Conservation (phyloP, 2,113 vertebrate species). For the Delphinus delphis region DNA sequence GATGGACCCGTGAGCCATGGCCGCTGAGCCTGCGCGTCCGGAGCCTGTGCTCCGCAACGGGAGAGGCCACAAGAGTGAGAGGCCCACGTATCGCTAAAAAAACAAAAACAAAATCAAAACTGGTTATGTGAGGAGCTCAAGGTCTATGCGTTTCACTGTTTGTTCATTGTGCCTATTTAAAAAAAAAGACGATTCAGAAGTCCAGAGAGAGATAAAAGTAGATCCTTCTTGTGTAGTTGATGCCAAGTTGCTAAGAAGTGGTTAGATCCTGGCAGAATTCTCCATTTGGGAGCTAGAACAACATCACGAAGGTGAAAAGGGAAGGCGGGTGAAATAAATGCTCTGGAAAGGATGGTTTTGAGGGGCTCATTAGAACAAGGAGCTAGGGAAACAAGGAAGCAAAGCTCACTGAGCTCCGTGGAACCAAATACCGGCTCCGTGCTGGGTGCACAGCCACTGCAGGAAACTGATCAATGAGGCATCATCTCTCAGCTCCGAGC, state of each 20-base stretch:
- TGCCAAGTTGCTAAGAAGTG: background rate
- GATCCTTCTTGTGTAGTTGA: fast-evolving
- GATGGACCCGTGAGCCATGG: too few relatives aligned
- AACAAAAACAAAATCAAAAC: too few relatives aligned
- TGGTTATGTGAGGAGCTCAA: too few relatives aligned
- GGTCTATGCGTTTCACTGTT: background rate
- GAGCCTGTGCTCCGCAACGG: too few relatives aligned
- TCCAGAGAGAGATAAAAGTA: background rate
- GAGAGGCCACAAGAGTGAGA: too few relatives aligned
- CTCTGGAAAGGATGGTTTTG: fast-evolving
- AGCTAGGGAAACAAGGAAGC: background rate
- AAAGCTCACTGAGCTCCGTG: fast-evolving
- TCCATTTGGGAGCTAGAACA: background rate
- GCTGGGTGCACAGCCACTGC: fast-evolving
- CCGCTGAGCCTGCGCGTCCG: too few relatives aligned
- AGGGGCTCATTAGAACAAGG: too few relatives aligned
- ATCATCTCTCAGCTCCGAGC: fast-evolving
- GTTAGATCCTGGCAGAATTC: fast-evolving
- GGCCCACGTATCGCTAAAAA: too few relatives aligned
- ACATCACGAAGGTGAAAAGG: fast-evolving
- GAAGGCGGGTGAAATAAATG: background rate
- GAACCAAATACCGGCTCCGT: background rate
- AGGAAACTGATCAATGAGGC: background rate
- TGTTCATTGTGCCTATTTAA: background rate
- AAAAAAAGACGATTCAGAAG: background rate